These are phyloP conservation scores for Microcaecilia unicolor DNA, from an alignment of 2,797 vertebrate species.

Conservation along the genomic window DNA sequence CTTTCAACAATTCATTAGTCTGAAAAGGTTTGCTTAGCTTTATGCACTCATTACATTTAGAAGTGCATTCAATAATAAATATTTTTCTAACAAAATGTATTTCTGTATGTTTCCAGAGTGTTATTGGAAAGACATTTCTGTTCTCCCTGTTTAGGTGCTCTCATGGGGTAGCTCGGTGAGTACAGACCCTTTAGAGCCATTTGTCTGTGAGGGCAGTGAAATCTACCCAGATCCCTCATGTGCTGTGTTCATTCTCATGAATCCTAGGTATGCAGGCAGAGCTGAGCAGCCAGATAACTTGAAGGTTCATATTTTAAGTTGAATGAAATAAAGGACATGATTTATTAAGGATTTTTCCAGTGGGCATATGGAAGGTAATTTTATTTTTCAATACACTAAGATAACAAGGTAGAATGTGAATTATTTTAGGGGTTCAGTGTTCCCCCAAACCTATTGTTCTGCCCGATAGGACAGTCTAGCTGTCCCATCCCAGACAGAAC, in stretches of 20 bases:
- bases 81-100: constrained; percentile 2
- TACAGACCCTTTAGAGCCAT: constrained; percentile 14
- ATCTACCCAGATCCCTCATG: constrained; percentile 1
- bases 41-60: neutral
- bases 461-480: too few species aligned
- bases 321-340: too few species aligned
- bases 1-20: constrained; percentile 8
- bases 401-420: too few species aligned
- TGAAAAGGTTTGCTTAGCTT: neutral
- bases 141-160: neutral
- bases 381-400: too few species aligned
- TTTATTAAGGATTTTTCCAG: too few species aligned
- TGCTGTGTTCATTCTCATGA: constrained; percentile 13
- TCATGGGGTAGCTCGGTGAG: constrained; percentile 14
- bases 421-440: too few species aligned
- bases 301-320: too few species aligned
- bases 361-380: too few species aligned
- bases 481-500: too few species aligned
- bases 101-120: neutral
- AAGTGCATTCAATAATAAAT: neutral
- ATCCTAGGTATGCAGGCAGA: constrained; percentile 21
- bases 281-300: constrained; percentile 31
- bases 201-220: constrained; percentile 15
- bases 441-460: too few species aligned
- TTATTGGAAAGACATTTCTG: neutral